A percentile compares a stretch with the other conserved stretches of the same genome.
phyloP scores from a whole-genome alignment of 2,113 vertebrate species.

The Onychostoma macrolepis region DNA sequence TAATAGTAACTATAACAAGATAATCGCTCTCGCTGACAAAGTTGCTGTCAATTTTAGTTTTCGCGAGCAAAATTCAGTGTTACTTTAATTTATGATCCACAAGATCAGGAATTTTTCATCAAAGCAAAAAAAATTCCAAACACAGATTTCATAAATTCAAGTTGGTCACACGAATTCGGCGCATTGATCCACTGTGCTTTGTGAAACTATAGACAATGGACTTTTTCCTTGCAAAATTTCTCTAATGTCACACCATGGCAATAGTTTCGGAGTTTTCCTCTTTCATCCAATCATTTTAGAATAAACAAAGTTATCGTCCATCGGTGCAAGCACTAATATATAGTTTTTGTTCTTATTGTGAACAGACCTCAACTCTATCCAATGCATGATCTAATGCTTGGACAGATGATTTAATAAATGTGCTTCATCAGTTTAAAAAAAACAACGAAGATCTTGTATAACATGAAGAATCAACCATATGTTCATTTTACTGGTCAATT shows the following conservation, averaged over 20 bases:
- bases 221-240: background rate
- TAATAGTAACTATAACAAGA: background rate
- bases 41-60: background rate
- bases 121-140: background rate
- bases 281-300: background rate
- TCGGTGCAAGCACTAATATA: background rate
- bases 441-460: background rate
- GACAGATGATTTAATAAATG: slow-evolving; percentile 7
- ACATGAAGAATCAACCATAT: slow-evolving; percentile 6
- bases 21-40: background rate
- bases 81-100: background rate
- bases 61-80: background rate
- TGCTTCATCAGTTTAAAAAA: background rate
- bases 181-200: too few species aligned
- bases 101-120: background rate
- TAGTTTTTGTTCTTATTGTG: background rate
- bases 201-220: background rate
- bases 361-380: background rate
- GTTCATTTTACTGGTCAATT: slow-evolving; percentile 16
- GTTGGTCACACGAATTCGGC: background rate
- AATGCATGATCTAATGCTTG: slow-evolving; percentile 21
- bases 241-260: background rate
- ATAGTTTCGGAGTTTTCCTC: background rate
- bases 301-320: background rate
- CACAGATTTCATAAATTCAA: background rate